Percentiles rank a stretch among this genome's conserved stretches.
Evolutionary conservation across 1,140 invertebrate genomes (phyloP).

Genomic region (Drosophila pseudoobscura): DNA sequence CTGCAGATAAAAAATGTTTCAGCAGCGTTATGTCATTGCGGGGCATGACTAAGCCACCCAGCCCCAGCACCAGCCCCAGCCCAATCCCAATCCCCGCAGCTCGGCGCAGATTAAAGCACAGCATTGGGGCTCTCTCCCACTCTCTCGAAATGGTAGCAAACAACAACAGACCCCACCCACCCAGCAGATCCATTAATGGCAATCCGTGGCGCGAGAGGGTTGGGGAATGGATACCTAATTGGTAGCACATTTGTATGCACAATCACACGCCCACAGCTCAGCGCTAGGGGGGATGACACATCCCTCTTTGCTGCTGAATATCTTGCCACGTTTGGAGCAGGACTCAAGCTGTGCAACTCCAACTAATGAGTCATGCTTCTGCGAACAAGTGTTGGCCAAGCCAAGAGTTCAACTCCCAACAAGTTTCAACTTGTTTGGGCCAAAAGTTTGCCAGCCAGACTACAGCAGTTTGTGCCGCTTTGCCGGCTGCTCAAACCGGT

Average conservation of each 20-base stretch:
- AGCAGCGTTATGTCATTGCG: constrained; percentile 50
- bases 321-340: neutral
- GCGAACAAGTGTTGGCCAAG: neutral
- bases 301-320: constrained; percentile 4
- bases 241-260: constrained; percentile 50
- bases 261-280: constrained; percentile 38
- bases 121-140: neutral
- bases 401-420: neutral
- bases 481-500: constrained; percentile 42
- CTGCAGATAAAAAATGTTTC: constrained; percentile 38
- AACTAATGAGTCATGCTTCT: constrained; percentile 14
- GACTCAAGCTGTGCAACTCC: constrained; percentile 29
- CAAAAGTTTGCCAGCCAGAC: constrained; percentile 27
- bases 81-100: neutral
- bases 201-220: constrained; percentile 16
- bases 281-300: constrained; percentile 1
- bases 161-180: constrained; percentile 38
- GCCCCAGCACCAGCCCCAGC: neutral
- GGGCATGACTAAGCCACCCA: constrained; percentile 42
- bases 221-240: constrained; percentile 30
- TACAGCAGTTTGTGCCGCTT: constrained; percentile 33
- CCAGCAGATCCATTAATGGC: constrained; percentile 49
- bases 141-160: constrained; percentile 34
- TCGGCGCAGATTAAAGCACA: constrained; percentile 19
- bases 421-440: constrained; percentile 25